Evolutionary conservation across 2,797 vertebrate genomes (phyloP), one percentile per base, ranked within the genome.

Genomic region (Pelochelys cantorii): DNA sequence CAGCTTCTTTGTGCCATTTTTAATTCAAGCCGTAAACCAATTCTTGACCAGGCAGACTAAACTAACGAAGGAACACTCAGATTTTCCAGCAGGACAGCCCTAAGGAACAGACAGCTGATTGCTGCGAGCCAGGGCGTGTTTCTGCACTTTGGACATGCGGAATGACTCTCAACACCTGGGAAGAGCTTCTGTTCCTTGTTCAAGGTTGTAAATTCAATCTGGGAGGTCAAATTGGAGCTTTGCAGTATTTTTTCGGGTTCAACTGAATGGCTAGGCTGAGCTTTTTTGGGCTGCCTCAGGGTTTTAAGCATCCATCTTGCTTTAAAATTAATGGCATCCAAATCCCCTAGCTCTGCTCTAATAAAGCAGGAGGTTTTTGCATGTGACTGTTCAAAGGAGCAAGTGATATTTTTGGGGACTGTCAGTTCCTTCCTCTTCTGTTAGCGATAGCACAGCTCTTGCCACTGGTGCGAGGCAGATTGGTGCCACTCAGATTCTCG

Each of bases 21-120:
- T 23, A 71, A 34, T 71, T 71, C 20, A 11, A 37, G 42, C 42
- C 42, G 34, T n/a, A 20, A 37, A 71, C n/a, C 34, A 23, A 11
- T 71, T 37, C 11, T 94, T 94, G 95, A 92, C 91, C 88, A 81
- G 81, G 68, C 48, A 62, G n/a, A 53, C 22, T 25, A 84, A 56
- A 87, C 22, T 31, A 18, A 11, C 71, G 79, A 87, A 91, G n/a
- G 79, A 86, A 53, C 1, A 0, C 0, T 1, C 2, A 77, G 34
- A 22, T 81, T 13, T 5, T 87, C 83, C 87, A 34, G 65, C 1
- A 29, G 81, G 88, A 87, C 17, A 22, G 62, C n/a, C n/a, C 57
- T 11, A 9, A 15, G 12, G 7, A 15, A 20, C 20, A 37, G 68
- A 37, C 68, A 71, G 68, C 34, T 37, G 68, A 18, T 18, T 22